Conservation (phyloP, 2,797 vertebrate genomes). For the Chaunax sp. region DNA sequence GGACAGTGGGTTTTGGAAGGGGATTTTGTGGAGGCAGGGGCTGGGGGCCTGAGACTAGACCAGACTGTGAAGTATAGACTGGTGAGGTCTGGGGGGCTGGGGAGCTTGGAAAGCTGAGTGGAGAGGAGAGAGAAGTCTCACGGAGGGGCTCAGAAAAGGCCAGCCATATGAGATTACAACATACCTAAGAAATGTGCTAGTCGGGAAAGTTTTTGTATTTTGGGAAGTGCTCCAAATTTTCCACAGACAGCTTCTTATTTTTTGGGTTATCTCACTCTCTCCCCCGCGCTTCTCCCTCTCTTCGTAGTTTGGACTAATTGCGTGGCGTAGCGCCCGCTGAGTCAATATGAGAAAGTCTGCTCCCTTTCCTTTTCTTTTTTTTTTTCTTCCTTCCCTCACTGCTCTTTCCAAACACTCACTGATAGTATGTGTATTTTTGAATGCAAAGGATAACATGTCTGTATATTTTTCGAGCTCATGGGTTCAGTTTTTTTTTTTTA, state of each 20-base stretch:
- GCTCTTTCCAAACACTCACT: slow-evolving; percentile 79
- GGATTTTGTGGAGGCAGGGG: slow-evolving; percentile 74
- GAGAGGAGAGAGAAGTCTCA: slow-evolving; percentile 75
- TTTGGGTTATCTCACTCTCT: slow-evolving; percentile 78
- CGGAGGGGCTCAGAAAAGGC: slow-evolving; percentile 81
- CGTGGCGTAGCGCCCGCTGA: slow-evolving; percentile 65
- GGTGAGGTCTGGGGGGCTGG: slow-evolving; percentile 74
- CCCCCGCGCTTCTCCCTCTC: slow-evolving; percentile 48
- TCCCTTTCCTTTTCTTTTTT: slow-evolving; percentile 55
- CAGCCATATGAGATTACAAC: slow-evolving; percentile 86
- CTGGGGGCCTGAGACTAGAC: slow-evolving; percentile 74
- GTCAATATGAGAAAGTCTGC: slow-evolving; percentile 76
- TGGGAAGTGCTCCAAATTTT: slow-evolving; percentile 82
- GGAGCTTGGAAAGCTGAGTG: slow-evolving; percentile 76
- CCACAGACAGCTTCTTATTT: slow-evolving; percentile 82
- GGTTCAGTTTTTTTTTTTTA: slow-evolving; percentile 62
- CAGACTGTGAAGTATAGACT: slow-evolving; percentile 79
- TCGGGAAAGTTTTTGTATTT: slow-evolving; percentile 78
- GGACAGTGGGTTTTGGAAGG: slow-evolving; percentile 80
- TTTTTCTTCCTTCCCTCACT: slow-evolving; percentile 45
- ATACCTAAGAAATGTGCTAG: slow-evolving; percentile 83
- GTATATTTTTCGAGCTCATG: slow-evolving; percentile 78
- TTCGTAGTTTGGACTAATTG: slow-evolving; percentile 76
- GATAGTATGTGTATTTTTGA: slow-evolving; percentile 82
- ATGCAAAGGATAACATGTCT: slow-evolving; percentile 81